Conservation (phyloP, 2,797 vertebrate species). For the Chaenodraco wilsoni region DNA sequence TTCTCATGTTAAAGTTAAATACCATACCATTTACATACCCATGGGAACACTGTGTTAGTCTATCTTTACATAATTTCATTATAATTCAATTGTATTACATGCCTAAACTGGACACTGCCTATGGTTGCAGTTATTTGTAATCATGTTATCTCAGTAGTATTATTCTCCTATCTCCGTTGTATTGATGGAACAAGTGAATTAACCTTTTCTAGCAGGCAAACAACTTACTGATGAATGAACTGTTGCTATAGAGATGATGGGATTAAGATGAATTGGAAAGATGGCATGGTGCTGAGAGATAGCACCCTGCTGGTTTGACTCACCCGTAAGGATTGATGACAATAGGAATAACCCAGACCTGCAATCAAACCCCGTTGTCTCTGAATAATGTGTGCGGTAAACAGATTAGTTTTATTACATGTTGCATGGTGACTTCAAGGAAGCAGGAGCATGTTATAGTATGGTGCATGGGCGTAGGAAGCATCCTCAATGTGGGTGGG, state of each 20-base stretch:
- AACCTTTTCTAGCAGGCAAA: not conserved
- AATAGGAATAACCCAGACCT: not conserved
- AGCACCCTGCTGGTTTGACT: not conserved
- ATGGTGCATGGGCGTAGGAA: no score
- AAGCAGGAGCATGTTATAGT: no score
- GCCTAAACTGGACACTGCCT: not conserved
- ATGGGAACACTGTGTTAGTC: not conserved
- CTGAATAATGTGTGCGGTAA: no score
- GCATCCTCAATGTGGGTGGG: no score
- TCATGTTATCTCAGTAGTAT: not conserved
- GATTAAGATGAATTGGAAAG: not conserved
- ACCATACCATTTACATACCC: not conserved
- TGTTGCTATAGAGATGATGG: not conserved
- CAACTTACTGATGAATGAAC: not conserved
- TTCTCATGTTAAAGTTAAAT: not conserved
- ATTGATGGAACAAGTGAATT: no score
- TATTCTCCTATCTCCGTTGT: no score
- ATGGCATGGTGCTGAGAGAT: not conserved
- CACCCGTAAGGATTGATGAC: not conserved
- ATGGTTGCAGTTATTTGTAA: constrained; percentile 1
- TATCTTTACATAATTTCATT: not conserved
- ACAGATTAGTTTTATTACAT: not conserved
- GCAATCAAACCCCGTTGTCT: no score
- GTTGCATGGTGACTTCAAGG: no score
- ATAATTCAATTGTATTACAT: not conserved